Evolutionary conservation across 1,140 invertebrate species (phyloP).

Genomic region (Olivierus martensii): DNA sequence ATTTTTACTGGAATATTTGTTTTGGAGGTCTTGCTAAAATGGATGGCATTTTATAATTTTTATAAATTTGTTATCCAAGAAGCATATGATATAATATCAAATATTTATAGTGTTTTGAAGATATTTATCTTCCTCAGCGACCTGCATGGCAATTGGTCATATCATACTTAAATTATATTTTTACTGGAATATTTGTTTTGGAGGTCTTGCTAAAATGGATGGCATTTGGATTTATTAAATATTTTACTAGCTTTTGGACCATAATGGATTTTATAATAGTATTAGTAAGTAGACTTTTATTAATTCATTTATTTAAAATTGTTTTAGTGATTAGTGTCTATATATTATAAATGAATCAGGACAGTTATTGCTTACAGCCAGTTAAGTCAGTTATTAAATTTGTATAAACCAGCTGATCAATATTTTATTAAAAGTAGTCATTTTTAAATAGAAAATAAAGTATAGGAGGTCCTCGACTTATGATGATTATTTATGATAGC

Average conservation of each 20-base stretch:
- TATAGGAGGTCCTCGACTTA: too few species aligned
- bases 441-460: too few species aligned
- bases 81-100: too few species aligned
- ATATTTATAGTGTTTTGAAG: slow-evolving; percentile 74
- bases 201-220: slow-evolving; percentile 95
- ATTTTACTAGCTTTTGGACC: slow-evolving; percentile 93
- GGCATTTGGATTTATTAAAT: slow-evolving; percentile 84
- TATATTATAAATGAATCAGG: too few species aligned
- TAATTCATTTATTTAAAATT: too few species aligned
- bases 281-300: slow-evolving; percentile 89
- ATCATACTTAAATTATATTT: slow-evolving; percentile 40
- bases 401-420: too few species aligned
- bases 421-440: too few species aligned
- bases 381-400: too few species aligned
- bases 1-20: slow-evolving; percentile 72
- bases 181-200: slow-evolving; percentile 78
- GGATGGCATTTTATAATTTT: slow-evolving; percentile 82
- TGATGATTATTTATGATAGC: too few species aligned
- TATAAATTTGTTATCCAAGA: too few species aligned
- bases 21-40: slow-evolving; percentile 88
- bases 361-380: too few species aligned
- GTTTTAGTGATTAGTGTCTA: too few species aligned
- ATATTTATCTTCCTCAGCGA: slow-evolving; percentile 78
- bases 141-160: slow-evolving; percentile 56
- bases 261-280: slow-evolving; percentile 93